These are phyloP conservation scores for Folsomia manolachei DNA, from an alignment of 2,888 invertebrate genomes.

Conservation along the genomic window DNA sequence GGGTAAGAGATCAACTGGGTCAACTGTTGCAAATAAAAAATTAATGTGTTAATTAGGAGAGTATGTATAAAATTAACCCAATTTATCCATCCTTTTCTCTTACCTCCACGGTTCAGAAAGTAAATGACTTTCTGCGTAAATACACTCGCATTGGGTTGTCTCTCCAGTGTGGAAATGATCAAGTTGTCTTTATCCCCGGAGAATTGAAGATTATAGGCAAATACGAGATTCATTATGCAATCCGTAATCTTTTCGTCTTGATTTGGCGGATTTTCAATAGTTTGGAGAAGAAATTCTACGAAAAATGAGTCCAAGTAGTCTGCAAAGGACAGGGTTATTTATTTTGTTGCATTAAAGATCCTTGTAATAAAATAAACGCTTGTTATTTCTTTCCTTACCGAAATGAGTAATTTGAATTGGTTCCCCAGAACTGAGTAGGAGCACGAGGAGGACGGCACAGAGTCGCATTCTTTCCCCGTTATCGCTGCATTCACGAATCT, in stretches of 20 bases:
- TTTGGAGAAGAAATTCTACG: constrained; percentile 72
- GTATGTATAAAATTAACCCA: not conserved
- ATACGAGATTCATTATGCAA: constrained; percentile 73
- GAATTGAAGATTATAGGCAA: constrained; percentile 89
- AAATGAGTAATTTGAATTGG: constrained; percentile 83
- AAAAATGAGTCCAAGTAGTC: constrained; percentile 83
- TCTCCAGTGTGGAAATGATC: constrained; percentile 68
- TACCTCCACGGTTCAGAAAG: constrained; percentile 86
- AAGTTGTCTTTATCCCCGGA: constrained; percentile 62
- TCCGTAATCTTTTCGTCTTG: constrained; percentile 82
- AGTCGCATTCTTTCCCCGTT: constrained; percentile 77
- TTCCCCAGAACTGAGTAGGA: constrained; percentile 88
- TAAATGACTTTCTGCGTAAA: constrained; percentile 87
- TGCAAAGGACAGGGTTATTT: constrained; percentile 56
- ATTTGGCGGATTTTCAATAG: constrained; percentile 78
- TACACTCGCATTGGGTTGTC: constrained; percentile 71
- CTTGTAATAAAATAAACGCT: too few species aligned
- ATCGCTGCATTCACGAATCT: constrained; percentile 74
- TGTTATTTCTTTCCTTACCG: constrained; percentile 59
- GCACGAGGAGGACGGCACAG: constrained; percentile 77
- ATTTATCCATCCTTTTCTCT: too few species aligned
- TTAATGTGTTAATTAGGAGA: not conserved
- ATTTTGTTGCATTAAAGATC: too few species aligned
- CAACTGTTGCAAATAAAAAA: constrained; percentile 64
- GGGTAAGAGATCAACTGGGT: constrained; percentile 64